Base-by-base conservation (phyloP, 2,888 invertebrate genomes). In the Harpalus rufipes region DNA sequence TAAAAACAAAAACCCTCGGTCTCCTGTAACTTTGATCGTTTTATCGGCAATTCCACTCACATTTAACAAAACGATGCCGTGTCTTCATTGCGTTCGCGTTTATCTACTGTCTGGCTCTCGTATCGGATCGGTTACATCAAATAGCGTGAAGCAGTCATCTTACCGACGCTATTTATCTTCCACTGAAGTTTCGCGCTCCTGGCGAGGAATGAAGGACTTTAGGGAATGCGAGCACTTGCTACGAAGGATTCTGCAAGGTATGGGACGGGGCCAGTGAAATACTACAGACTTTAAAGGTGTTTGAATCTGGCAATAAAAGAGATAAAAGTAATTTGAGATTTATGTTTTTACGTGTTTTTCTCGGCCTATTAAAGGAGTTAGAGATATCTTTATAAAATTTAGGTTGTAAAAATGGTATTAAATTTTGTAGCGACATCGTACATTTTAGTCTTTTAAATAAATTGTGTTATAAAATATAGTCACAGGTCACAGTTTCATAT, bases 151-250 rank as follows among this genome's bases (percentile, higher is more conserved):
- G 56, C 78, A 78, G n/a, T 78, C 58, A 25, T 58, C 58, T 78
- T 58, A 21, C 78, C 78, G 25, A 32, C 68, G 68, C 78, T 78
- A 78, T 78, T 78, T 78, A 78, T 78, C 78, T 56, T 78, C 32
- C 8, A n/a, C 63, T 39, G 68, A 39, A 68, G 68, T 63, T 61
- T 63, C 63, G 12, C 10, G 72, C 44, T 74, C 14, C 68, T 68
- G 63, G 12, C 21, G 61, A 18, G 63, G 63, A 63, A 63, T 63
- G 68, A n/a, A 68, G 68, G 68, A 68, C 68, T 68, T 68, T 68
- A 25, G 68, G 63, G 68, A 68, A 68, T 68, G 68, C 68, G 25
- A 12, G 63, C 25, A 63, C 63, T 63, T 63, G 12, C 5, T 12
- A 18, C 8, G 12, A 10, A 10, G 63, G 63, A 68, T 39, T 68